Percentiles rank a stretch among this genome's conserved stretches.
Evolutionary conservation across 2,797 vertebrate genomes (phyloP).

Genomic region (Gadopsis bispinosus): DNA sequence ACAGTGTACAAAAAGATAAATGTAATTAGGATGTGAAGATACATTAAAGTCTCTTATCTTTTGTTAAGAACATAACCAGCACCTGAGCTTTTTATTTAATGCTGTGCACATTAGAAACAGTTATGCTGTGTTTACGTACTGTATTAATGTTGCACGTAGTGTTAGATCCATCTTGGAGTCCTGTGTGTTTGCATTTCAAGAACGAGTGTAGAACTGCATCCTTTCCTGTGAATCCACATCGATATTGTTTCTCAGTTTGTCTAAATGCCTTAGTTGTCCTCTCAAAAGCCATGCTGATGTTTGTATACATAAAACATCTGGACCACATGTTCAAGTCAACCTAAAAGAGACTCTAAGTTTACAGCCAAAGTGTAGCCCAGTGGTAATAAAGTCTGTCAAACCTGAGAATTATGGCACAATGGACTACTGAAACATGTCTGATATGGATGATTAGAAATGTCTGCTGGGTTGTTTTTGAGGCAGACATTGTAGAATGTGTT

Average conservation of each 20-base stretch:
- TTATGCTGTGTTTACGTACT: background rate
- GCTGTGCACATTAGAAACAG: background rate
- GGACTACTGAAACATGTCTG: background rate
- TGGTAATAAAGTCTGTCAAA: slow-evolving; percentile 10
- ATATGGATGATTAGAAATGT: slow-evolving; percentile 11
- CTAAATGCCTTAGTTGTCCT: background rate
- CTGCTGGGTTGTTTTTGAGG: background rate
- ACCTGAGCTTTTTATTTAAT: background rate
- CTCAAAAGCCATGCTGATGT: background rate
- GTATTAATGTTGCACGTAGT: background rate
- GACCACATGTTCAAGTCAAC: background rate
- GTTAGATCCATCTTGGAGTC: background rate
- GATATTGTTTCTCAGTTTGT: background rate
- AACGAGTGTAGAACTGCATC: background rate
- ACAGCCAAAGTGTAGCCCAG: background rate
- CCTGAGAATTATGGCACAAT: slow-evolving; percentile 19
- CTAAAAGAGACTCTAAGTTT: background rate
- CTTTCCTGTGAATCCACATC: background rate
- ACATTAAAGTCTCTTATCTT: slow-evolving; percentile 32
- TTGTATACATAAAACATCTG: background rate
- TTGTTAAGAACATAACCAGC: slow-evolving; percentile 6
- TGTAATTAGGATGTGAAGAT: slow-evolving; percentile 17
- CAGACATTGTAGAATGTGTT: slow-evolving; percentile 8
- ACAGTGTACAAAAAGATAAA: slow-evolving; percentile 12
- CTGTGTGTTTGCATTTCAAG: background rate